Conservation (phyloP, 2,113 vertebrate species). For the Monopterus albus region DNA sequence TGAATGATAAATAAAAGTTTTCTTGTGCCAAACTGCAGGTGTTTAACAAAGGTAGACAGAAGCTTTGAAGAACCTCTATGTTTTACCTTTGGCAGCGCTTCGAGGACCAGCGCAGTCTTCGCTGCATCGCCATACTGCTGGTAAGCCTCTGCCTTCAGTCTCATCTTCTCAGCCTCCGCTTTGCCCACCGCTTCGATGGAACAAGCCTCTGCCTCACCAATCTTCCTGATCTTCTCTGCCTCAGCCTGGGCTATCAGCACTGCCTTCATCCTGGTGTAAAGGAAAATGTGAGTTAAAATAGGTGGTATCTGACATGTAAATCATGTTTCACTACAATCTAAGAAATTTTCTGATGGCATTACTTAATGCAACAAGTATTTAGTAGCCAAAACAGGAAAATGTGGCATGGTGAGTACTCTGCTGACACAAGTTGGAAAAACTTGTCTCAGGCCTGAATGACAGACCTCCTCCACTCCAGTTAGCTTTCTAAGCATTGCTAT, state of each 20-base stretch:
- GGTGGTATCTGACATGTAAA: too few relatives aligned
- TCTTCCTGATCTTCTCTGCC: constrained; percentile 91
- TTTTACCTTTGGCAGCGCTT: constrained; percentile 90
- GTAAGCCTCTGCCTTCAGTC: constrained; percentile 93
- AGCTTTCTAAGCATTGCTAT: neutral
- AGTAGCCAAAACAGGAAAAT: neutral
- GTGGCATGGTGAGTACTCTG: neutral
- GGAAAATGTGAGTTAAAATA: too few relatives aligned
- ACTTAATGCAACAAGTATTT: too few relatives aligned
- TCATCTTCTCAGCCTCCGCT: constrained; percentile 94
- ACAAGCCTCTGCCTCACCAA: constrained; percentile 90
- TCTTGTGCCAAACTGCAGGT: too few relatives aligned
- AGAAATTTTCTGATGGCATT: too few relatives aligned
- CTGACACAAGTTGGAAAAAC: neutral
- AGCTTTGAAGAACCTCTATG: neutral
- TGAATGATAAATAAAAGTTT: too few relatives aligned
- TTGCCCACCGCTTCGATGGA: constrained; percentile 89
- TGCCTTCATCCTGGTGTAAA: constrained; percentile 83
- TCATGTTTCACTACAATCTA: too few relatives aligned
- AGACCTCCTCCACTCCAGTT: neutral
- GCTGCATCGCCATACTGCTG: constrained; percentile 92
- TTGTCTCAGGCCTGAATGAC: neutral
- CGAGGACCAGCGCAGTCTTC: constrained; percentile 90
- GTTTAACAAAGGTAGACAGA: too few relatives aligned
- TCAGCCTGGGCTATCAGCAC: constrained; percentile 92